Evolutionary conservation across 1,140 invertebrate genomes (phyloP).

Genomic region (Bombus sibiricus): DNA sequence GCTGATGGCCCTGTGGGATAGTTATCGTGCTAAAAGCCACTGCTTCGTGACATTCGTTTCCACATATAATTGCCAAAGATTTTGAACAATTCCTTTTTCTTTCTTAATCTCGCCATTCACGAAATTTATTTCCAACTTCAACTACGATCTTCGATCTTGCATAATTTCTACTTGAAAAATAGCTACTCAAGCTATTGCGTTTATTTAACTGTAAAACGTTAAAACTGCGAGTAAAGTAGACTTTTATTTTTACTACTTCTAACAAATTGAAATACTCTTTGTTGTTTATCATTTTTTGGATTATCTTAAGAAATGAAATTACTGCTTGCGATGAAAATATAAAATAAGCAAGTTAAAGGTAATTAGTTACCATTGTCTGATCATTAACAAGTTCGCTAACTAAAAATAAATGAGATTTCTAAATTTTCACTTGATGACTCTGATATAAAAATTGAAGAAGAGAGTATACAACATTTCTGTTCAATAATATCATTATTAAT

Average conservation of each 20-base stretch:
- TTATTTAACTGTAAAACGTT: neutral
- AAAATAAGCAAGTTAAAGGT: no score
- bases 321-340: no score
- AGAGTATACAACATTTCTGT: neutral
- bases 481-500: neutral
- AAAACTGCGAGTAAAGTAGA: no score
- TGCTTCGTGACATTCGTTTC: neutral
- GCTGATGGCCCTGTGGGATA: neutral
- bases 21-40: neutral
- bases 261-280: no score
- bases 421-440: no score
- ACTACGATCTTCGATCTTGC: neutral
- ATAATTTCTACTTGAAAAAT: neutral
- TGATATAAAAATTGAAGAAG: no score
- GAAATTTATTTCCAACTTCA: neutral
- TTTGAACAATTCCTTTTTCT: neutral
- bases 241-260: no score
- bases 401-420: no score
- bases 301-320: no score
- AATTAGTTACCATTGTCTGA: no score
- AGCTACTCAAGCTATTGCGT: neutral
- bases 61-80: neutral
- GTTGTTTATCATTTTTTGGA: no score
- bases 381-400: no score
- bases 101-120: neutral